Base-by-base conservation (phyloP, 1,140 invertebrate species). In the Sycobia sp. region DNA sequence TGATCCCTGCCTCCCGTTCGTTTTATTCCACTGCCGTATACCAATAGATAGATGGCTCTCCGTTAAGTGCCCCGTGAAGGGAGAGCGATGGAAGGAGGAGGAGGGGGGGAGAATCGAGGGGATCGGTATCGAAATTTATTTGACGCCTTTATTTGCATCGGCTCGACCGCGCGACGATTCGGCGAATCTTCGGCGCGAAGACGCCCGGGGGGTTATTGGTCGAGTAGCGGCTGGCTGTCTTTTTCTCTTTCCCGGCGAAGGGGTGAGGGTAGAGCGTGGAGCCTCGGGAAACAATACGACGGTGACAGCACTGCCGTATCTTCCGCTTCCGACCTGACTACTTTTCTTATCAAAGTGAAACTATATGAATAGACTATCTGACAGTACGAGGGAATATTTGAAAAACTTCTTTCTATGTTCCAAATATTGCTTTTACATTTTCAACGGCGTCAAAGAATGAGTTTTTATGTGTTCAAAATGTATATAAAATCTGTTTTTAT, bases 121-220 rank as follows among this genome's bases (percentile, higher is more conserved):
- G 75, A 80, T 80, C 76, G 70, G 78, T 80, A 81, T 81, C 72
- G 70, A 79, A 72, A 76, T 82, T 79, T 77, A 78, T 80, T 80
- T 73, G 73, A 77, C 72, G 68, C 66, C 72, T 76, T 78, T 75
- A 80, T 77, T 81, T 75, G 71, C 73, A 75, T 76, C 65, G 73
- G 69, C 71, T 73, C 69, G 47, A 49, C 67, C 22, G 55, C 47
- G 69, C 67, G 60, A 71, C 71, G 68, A 67, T 66, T 69, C 69
- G 65, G 65, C 71, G n/a, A 72, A 69, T 65, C 68, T 68, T 69
- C 44, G 67, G 68, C 65, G 68, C 67, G 65, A 64, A 44, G 39
- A 25, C 34, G 22, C 44, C 47, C 20, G 22, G 32, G 63, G 63
- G 44, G 53, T 11, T 32, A 11, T 11, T 32, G 29, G 29, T 11